Percentiles rank a stretch among this genome's conserved stretches.
Conservation (phyloP, 2,888 invertebrate species). For the Papilio demoleus region DNA sequence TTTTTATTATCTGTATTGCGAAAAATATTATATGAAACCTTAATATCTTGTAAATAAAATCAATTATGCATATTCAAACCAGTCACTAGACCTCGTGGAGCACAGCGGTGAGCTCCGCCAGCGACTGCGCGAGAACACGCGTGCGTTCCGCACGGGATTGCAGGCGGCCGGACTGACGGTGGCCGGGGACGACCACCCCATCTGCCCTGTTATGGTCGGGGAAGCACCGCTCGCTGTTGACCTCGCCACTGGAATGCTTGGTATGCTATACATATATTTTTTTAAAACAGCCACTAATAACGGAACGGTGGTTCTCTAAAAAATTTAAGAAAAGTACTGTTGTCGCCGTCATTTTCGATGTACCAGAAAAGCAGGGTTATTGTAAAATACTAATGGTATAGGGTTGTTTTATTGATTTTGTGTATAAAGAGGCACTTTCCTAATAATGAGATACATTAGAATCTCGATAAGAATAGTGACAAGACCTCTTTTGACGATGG, state of each 20-base stretch:
- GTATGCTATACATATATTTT: no score
- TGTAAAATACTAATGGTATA: no score
- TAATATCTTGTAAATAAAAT: slow-evolving; percentile 12
- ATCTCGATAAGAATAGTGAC: no score
- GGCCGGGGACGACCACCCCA: slow-evolving; percentile 92
- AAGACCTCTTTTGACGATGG: no score
- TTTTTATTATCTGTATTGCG: slow-evolving; percentile 12
- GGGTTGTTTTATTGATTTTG: no score
- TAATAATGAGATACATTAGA: no score
- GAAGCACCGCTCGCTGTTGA: slow-evolving; percentile 91
- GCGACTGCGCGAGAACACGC: slow-evolving; percentile 88
- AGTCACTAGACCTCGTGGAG: slow-evolving; percentile 89
- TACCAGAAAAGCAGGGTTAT: no score
- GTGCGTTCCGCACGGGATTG: slow-evolving; percentile 88
- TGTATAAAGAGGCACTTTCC: no score
- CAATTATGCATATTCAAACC: slow-evolving; percentile 25
- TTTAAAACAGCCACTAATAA: no score
- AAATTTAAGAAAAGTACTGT: no score
- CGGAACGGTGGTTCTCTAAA: no score
- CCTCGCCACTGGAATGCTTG: slow-evolving; percentile 92
- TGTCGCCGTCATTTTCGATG: no score
- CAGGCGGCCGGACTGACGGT: slow-evolving; percentile 90
- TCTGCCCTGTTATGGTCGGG: slow-evolving; percentile 95
- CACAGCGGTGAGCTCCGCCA: slow-evolving; percentile 85
- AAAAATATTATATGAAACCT: not conserved